Conservation (phyloP, 2,888 invertebrate species). For the Lepas anatifera region DNA sequence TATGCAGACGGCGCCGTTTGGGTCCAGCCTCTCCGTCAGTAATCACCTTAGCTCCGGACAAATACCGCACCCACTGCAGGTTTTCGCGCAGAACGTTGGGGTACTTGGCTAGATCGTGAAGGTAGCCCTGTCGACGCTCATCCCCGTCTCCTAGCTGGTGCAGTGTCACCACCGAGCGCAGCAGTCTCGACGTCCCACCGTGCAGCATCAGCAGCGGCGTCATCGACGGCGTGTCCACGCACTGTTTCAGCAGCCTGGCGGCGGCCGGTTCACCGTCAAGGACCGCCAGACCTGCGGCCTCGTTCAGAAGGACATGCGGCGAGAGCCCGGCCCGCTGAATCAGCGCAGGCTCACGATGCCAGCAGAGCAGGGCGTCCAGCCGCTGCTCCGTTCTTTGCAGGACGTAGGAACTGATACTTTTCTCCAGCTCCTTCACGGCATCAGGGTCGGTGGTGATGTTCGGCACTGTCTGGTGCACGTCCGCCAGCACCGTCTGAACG, state of each 20-base stretch:
- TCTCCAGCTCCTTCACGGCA: slow-evolving; percentile 51
- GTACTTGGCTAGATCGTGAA: slow-evolving; percentile 56
- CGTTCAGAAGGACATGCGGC: slow-evolving; percentile 40
- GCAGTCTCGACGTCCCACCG: slow-evolving; percentile 43
- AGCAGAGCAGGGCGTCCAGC: slow-evolving; percentile 29
- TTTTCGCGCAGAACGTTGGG: slow-evolving; percentile 39
- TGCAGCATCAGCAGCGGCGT: slow-evolving; percentile 46
- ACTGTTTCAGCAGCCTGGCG: slow-evolving; percentile 55
- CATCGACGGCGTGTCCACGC: slow-evolving; percentile 52
- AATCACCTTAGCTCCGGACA: background rate
- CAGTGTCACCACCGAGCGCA: slow-evolving; percentile 43
- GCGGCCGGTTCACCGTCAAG: slow-evolving; percentile 36
- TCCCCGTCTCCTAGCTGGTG: slow-evolving; percentile 51
- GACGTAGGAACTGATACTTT: slow-evolving; percentile 52
- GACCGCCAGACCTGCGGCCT: slow-evolving; percentile 27
- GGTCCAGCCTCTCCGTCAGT: background rate
- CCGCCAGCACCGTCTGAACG: slow-evolving; percentile 40
- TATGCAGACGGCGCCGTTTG: background rate
- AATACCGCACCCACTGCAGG: slow-evolving; percentile 7
- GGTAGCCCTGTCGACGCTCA: slow-evolving; percentile 53
- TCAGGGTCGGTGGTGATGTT: slow-evolving; percentile 49
- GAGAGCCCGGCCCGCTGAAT: slow-evolving; percentile 9
- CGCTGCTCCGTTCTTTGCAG: slow-evolving; percentile 48
- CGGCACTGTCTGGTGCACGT: slow-evolving; percentile 48
- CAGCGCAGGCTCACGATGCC: background rate